A percentile compares a stretch with the other conserved stretches of the same genome.
Evolutionary conservation across 2,113 vertebrate species (phyloP).

Genomic region (Xenus cinereus): DNA sequence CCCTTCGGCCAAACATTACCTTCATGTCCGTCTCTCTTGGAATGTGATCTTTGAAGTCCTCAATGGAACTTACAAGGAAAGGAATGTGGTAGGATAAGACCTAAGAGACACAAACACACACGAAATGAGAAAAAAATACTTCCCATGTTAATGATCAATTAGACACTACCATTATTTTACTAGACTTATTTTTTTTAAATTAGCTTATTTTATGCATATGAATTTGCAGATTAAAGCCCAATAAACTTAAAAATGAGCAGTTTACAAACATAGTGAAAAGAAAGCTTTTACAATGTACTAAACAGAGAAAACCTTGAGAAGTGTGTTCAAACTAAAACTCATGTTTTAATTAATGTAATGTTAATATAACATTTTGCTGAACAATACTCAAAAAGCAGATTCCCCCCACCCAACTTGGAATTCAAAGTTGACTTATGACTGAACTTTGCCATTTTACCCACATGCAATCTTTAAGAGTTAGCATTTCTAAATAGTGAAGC

Average conservation of each 20-base stretch:
- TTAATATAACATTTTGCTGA: not conserved
- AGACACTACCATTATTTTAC: not conserved
- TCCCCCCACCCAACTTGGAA: not conserved
- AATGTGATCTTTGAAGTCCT: constrained; percentile 99
- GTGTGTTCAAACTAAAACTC: not conserved
- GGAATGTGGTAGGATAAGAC: constrained; percentile 99
- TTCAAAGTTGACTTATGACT: not conserved
- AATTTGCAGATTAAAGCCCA: not conserved
- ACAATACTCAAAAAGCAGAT: not conserved
- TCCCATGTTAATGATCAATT: not conserved
- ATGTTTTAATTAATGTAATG: not conserved
- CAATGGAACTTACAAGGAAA: constrained; percentile 98
- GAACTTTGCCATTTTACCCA: not conserved
- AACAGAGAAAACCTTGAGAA: not conserved
- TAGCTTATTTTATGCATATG: not conserved
- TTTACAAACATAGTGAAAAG: not conserved
- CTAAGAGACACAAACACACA: constrained; percentile 68
- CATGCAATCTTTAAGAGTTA: not conserved
- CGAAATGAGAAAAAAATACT: not conserved
- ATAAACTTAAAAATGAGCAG: not conserved
- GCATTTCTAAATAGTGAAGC: not conserved
- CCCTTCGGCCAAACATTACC: constrained; percentile 71
- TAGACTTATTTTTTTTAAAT: not conserved
- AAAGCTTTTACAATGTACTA: not conserved
- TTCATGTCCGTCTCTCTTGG: constrained; percentile 99